Evolutionary conservation across 2,888 invertebrate species (phyloP).

Genomic region (Drosophila paracracens): DNA sequence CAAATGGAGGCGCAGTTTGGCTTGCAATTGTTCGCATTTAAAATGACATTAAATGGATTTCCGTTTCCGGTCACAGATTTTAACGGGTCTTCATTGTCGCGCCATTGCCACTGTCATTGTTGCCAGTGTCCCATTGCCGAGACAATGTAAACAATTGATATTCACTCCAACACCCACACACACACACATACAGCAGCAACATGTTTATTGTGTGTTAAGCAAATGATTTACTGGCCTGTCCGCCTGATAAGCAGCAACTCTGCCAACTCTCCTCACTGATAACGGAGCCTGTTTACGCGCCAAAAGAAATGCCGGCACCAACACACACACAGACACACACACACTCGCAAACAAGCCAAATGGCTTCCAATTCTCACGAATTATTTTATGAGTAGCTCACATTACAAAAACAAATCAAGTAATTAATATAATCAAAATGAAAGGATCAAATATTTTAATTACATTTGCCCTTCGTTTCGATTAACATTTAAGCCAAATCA

Average conservation of each 20-base stretch:
- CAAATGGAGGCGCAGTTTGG: conserved; percentile 44
- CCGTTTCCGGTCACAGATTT: conserved; percentile 71
- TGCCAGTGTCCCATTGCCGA: conserved; percentile 21
- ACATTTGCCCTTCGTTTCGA: conserved; percentile 36
- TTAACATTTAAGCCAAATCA: conserved; percentile 10
- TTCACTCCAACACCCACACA: conserved; percentile 15
- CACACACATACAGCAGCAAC: conserved; percentile 15
- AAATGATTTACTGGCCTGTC: conserved; percentile 37
- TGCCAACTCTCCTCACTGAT: conserved; percentile 32
- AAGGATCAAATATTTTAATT: conserved; percentile 37
- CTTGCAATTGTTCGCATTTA: conserved; percentile 40
- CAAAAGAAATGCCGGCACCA: conserved; percentile 53
- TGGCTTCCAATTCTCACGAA: conserved; percentile 13
- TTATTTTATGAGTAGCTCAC: conserved; percentile 22
- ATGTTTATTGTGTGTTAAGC: conserved; percentile 25
- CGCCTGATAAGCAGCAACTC: conserved; percentile 50
- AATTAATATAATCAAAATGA: background rate
- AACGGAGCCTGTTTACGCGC: conserved; percentile 50
- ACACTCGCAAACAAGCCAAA: conserved; percentile 13
- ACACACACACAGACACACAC: background rate
- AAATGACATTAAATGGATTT: conserved; percentile 60
- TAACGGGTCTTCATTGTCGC: conserved; percentile 45
- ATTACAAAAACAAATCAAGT: conserved; percentile 8
- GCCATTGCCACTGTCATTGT: conserved; percentile 49
- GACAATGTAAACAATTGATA: conserved; percentile 48